Evolutionary conservation across 2,797 vertebrate species (phyloP).

Genomic region (Esox lucius): DNA sequence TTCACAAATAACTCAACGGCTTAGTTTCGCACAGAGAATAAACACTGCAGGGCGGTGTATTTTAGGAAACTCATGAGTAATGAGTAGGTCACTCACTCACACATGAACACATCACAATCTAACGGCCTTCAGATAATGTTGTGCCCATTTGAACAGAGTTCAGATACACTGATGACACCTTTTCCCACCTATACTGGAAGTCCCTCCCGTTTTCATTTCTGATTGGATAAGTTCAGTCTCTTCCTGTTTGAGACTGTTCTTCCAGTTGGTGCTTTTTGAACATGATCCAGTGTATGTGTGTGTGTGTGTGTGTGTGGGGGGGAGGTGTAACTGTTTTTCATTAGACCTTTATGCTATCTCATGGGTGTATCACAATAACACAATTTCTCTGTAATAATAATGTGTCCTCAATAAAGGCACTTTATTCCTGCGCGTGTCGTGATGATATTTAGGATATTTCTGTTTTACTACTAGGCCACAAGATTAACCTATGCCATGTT

Average conservation of each 20-base stretch:
- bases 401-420: no score
- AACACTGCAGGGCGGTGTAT: constrained; percentile 57
- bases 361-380: background rate
- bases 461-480: no score
- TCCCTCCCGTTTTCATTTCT: background rate
- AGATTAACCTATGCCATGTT: no score
- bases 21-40: background rate
- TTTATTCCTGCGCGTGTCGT: no score
- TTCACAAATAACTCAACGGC: background rate
- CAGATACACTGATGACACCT: no score
- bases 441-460: no score
- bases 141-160: background rate
- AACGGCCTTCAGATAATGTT: background rate
- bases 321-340: background rate
- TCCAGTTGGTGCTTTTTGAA: background rate
- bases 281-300: no score
- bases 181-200: no score
- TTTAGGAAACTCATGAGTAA: constrained; percentile 68
- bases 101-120: background rate
- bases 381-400: no score
- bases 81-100: constrained; percentile 51
- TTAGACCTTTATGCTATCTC: background rate
- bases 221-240: background rate
- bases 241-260: background rate
- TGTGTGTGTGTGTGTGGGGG: no score